Evolutionary conservation across 1,140 invertebrate genomes (phyloP).

Genomic region (Propsilocerus akamusi): DNA sequence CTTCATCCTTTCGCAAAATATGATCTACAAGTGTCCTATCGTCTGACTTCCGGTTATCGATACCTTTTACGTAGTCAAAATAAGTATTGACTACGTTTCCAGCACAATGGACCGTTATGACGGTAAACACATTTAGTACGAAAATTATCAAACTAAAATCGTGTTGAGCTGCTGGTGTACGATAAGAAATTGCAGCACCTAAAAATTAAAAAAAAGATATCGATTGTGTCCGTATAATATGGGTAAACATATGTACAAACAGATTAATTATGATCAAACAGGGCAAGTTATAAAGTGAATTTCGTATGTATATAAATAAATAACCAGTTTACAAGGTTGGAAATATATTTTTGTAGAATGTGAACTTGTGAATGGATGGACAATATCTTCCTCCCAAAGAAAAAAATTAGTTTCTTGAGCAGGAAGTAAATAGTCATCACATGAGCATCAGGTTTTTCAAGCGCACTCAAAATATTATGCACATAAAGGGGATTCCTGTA

Average conservation of each 20-base stretch:
- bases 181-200: slow-evolving; percentile 72
- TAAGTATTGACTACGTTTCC: slow-evolving; percentile 96
- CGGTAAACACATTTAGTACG: slow-evolving; percentile 62
- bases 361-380: neutral
- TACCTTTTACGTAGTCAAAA: slow-evolving; percentile 84
- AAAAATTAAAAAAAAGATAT: slow-evolving; percentile 9
- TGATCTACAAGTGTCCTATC: slow-evolving; percentile 85
- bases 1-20: slow-evolving; percentile 37
- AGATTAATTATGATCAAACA: neutral
- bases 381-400: no score
- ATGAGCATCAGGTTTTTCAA: no score
- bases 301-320: neutral
- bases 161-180: slow-evolving; percentile 36
- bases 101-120: slow-evolving; percentile 81
- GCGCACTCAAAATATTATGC: no score
- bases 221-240: neutral
- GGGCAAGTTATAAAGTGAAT: neutral
- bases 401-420: no score
- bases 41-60: slow-evolving; percentile 80
- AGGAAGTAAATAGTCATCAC: no score
- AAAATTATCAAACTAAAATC: slow-evolving; percentile 63
- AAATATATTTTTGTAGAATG: neutral
- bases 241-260: neutral
- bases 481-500: no score
- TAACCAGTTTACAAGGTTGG: neutral